These are phyloP conservation scores for Druon quercuslanigerum DNA, from an alignment of 1,140 invertebrate genomes.

Conservation along the genomic window DNA sequence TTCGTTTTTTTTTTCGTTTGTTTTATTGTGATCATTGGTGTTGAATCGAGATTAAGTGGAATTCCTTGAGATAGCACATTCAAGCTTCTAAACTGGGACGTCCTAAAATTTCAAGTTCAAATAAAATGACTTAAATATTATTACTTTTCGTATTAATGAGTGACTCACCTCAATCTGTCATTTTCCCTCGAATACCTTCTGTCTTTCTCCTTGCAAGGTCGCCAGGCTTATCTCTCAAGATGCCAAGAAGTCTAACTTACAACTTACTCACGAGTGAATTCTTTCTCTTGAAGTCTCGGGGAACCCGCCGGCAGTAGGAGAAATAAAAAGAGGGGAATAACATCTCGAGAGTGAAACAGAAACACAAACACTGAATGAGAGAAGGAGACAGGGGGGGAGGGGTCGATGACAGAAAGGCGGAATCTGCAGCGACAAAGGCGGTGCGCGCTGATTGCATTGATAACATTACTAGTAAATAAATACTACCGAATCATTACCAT, in stretches of 20 bases:
- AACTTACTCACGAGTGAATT: constrained; percentile 5
- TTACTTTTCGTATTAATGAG: neutral
- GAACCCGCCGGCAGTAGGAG: constrained; percentile 31
- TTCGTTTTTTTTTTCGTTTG: too few species aligned
- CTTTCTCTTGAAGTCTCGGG: constrained; percentile 24
- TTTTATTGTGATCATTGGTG: too few species aligned
- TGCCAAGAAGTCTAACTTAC: constrained; percentile 23
- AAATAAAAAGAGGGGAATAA: constrained; percentile 27
- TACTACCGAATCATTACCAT: constrained; percentile 75
- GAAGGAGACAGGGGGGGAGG: neutral
- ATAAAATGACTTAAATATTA: neutral
- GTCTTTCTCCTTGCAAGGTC: constrained; percentile 31
- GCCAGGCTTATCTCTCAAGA: constrained; percentile 4
- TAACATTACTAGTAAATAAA: constrained; percentile 60
- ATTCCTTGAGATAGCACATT: too few species aligned
- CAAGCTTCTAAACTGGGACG: too few species aligned
- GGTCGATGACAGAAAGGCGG: constrained; percentile 38
- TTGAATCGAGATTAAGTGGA: too few species aligned
- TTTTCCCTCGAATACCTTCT: constrained; percentile 15
- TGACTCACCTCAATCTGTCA: neutral
- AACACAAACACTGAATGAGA: neutral
- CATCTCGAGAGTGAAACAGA: neutral
- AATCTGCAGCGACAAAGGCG: constrained; percentile 41
- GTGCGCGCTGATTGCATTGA: constrained; percentile 55
- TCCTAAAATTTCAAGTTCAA: too few species aligned